Conservation (phyloP, 1,140 invertebrate genomes). For the Tribolium madens region DNA sequence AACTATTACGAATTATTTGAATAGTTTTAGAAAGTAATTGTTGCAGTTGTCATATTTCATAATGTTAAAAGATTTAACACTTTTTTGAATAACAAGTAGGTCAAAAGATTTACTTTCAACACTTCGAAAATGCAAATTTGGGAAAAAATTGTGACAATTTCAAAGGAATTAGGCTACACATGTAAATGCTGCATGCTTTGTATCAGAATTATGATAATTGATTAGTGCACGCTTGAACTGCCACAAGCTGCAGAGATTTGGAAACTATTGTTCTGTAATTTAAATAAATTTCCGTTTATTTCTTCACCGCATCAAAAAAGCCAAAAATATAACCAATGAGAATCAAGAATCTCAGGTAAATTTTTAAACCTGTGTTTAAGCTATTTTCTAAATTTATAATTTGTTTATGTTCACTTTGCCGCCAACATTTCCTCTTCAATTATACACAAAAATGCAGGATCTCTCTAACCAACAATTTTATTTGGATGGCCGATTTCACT, state of each 20-base stretch:
- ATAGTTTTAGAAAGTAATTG: neutral
- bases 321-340: neutral
- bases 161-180: too few species aligned
- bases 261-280: slow-evolving; percentile 15
- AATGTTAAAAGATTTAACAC: neutral
- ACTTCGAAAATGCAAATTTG: too few species aligned
- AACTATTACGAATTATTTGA: neutral
- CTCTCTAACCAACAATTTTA: neutral
- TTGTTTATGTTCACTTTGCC: neutral
- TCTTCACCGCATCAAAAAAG: neutral
- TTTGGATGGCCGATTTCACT: neutral
- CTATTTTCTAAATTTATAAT: neutral
- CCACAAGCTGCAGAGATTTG: slow-evolving; percentile 1
- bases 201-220: neutral
- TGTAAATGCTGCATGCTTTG: neutral
- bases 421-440: neutral
- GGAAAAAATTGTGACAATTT: too few species aligned
- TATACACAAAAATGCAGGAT: neutral
- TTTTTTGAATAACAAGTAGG: neutral
- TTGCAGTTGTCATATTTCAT: neutral
- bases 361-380: neutral
- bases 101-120: too few species aligned
- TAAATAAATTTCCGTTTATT: slow-evolving; percentile 4
- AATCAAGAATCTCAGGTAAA: neutral
- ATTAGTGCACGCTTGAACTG: slow-evolving; percentile 8